These are phyloP conservation scores for Lepetodrilus schrolli DNA, from an alignment of 2,888 invertebrate genomes.

Conservation along the genomic window DNA sequence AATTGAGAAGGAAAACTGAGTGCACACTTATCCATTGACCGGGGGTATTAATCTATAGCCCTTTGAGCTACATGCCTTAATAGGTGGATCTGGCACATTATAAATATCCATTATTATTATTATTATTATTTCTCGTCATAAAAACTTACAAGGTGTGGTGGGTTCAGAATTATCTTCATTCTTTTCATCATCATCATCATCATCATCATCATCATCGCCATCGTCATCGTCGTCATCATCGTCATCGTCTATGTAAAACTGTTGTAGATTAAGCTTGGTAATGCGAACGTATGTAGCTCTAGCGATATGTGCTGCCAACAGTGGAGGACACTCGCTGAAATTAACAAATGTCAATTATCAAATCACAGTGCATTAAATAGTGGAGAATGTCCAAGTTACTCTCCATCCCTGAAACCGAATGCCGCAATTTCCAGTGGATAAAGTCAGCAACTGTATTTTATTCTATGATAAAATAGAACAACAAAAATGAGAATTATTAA, in stretches of 20 bases:
- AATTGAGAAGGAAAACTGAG: too few relatives aligned
- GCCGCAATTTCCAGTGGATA: too few relatives aligned
- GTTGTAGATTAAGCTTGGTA: slow-evolving; percentile 44
- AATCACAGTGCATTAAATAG: too few relatives aligned
- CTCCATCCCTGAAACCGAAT: too few relatives aligned
- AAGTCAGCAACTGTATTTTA: too few relatives aligned
- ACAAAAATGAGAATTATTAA: too few relatives aligned
- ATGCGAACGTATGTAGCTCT: slow-evolving; percentile 52
- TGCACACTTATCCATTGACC: too few relatives aligned
- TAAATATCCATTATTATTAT: not conserved
- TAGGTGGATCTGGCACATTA: not conserved
- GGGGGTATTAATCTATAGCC: too few relatives aligned
- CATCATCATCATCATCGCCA: slow-evolving; percentile 34
- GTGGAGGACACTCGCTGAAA: slow-evolving; percentile 65
- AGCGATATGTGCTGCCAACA: slow-evolving; percentile 53
- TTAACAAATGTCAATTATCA: too few relatives aligned
- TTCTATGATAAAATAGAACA: too few relatives aligned
- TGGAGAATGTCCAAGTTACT: too few relatives aligned
- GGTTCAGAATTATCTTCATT: slow-evolving; percentile 15
- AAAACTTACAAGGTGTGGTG: slow-evolving; percentile 18
- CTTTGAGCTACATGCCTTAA: too few relatives aligned
- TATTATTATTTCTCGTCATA: not conserved
- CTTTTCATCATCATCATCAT: slow-evolving; percentile 32
- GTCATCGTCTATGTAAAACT: slow-evolving; percentile 41
- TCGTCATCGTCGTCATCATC: slow-evolving; percentile 40